Evolutionary conservation across 2,888 invertebrate species (phyloP), one percentile per base, ranked within the genome.

Genomic region (Polymixis flavicincta): DNA sequence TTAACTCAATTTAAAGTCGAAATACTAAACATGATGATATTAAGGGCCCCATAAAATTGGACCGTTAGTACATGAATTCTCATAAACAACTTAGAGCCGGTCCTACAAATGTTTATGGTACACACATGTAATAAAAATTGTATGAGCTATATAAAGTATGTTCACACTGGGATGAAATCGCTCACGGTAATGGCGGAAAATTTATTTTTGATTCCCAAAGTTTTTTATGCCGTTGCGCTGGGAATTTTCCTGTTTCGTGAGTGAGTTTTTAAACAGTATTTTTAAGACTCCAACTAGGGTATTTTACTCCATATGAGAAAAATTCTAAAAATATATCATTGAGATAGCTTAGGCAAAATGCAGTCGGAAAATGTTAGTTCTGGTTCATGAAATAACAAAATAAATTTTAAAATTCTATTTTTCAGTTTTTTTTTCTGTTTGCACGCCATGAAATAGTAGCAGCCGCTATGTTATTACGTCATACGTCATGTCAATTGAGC

Each of bases 91-190:
- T 87, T 82, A 78, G 78, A 82, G 57, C 59, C 50, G 68, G 60
- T 75, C 68, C 75, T 74, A 76, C 78, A 77, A 77, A 84, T 83
- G 86, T 86, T 86, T 86, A 86, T 82, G 72, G 80, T 72, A 69
- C 63, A 80, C 80, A 82, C 80, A 78, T 72, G 80, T 70, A 82
- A 86, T 86, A 86, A 86, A 87, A 87, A 82, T 84, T 84, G 75
- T 82, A 82, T 70, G 69, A 77, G 60, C 42, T 19, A n/a, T 69
- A 66, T 80, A 82, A 78, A 83, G 78, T 63, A 65, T 55, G 65
- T 73, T 70, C 60, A 85, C 81, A 83, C 73, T 77, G 69, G 67
- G 17, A 37, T 71, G 55, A 64, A 83, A 83, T 78, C 68, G 55
- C 28, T 74, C 71, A 65, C 64, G 60, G 75, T 60, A 50, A 57